Evolutionary conservation across 2,797 vertebrate species (phyloP).

Genomic region (Knipowitschia caucasica): DNA sequence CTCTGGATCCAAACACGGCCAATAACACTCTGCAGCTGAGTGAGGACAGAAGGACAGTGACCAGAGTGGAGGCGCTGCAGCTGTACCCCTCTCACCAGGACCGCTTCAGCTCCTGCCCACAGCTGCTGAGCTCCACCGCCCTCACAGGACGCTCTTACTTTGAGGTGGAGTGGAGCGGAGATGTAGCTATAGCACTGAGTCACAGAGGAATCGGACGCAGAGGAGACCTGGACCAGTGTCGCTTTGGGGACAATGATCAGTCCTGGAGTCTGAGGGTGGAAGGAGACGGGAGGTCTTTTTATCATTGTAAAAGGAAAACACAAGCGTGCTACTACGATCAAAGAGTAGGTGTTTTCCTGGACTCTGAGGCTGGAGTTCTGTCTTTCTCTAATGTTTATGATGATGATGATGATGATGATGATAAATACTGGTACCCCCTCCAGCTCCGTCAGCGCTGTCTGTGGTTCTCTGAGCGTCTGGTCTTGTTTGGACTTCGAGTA

Average conservation of each 20-base stretch:
- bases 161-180: not conserved
- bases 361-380: slow-evolving; percentile 1
- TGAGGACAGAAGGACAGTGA: not conserved
- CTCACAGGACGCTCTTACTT: not conserved
- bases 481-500: not conserved
- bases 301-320: not conserved
- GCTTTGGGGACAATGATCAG: slow-evolving; percentile 1
- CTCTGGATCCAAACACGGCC: slow-evolving; percentile 2
- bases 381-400: too few relatives aligned
- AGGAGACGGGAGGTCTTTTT: not conserved
- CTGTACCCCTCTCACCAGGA: not conserved
- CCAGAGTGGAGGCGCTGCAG: not conserved
- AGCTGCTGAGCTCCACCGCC: slow-evolving; percentile 1
- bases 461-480: not conserved
- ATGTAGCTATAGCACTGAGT: not conserved
- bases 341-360: not conserved
- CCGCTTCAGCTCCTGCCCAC: not conserved
- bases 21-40: not conserved
- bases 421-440: not conserved
- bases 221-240: not conserved
- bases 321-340: accelerated
- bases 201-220: not conserved
- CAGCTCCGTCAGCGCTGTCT: not conserved
- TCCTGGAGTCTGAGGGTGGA: not conserved
- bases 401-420: not conserved